Conservation (phyloP, 2,113 vertebrate genomes). For the Archocentrus centrarchus region DNA sequence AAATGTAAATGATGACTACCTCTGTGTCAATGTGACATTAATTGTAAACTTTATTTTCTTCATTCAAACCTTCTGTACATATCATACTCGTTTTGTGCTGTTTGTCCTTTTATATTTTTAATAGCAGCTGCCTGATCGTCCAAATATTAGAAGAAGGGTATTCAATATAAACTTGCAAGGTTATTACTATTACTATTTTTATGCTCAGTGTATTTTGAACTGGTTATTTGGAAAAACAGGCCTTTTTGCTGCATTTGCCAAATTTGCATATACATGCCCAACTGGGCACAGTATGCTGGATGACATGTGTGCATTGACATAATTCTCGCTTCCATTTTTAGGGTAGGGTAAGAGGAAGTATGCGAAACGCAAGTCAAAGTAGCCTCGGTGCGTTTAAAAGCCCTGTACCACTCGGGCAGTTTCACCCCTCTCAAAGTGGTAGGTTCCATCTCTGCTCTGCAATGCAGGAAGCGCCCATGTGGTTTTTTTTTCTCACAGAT, state of each 20-base stretch:
- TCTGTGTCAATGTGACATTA: slow-evolving; percentile 8
- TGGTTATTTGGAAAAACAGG: not conserved
- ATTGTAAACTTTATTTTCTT: not conserved
- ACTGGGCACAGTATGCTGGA: not conserved
- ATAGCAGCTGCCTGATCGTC: not conserved
- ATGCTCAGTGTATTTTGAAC: too few species aligned
- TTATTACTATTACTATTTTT: not conserved
- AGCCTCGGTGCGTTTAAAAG: not conserved
- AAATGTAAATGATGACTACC: slow-evolving; percentile 15
- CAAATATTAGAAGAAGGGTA: not conserved
- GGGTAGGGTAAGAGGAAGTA: not conserved
- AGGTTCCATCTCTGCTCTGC: not conserved
- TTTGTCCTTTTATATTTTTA: not conserved
- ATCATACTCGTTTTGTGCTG: not conserved
- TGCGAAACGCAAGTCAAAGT: not conserved
- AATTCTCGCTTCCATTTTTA: not conserved
- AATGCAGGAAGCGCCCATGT: not conserved
- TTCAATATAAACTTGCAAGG: not conserved
- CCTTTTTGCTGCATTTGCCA: not conserved
- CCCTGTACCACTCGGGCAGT: not conserved
- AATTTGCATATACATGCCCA: not conserved
- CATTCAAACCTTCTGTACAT: not conserved
- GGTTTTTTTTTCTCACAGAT: not conserved
- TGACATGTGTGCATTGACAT: not conserved
- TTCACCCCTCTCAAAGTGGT: not conserved